Percentiles rank a stretch among this genome's conserved stretches.
Evolutionary conservation across 2,113 vertebrate genomes (phyloP).

Genomic region (Zeus faber): DNA sequence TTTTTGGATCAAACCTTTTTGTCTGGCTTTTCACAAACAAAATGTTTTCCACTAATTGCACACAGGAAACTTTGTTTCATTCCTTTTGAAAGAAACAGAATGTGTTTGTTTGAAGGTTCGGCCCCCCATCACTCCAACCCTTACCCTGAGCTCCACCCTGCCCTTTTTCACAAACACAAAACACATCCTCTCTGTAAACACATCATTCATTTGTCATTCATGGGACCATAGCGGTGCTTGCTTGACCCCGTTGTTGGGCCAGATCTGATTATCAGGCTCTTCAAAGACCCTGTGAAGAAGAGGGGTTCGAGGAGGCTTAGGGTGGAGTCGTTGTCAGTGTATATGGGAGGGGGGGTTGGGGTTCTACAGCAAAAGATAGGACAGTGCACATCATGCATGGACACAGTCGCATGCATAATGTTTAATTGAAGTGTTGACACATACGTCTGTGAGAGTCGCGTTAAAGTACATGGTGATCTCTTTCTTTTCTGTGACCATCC

Average conservation of each 20-base stretch:
- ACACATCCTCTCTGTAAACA: too few species aligned
- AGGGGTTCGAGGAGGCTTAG: constrained; percentile 2
- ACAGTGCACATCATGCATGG: constrained; percentile 35
- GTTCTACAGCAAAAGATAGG: constrained; percentile 71
- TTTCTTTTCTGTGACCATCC: constrained; percentile 62
- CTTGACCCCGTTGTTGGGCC: constrained; percentile 51
- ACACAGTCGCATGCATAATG: constrained; percentile 18
- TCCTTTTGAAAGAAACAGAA: constrained; percentile 51
- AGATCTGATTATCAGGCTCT: constrained; percentile 61
- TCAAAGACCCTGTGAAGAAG: constrained; percentile 31
- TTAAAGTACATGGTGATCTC: constrained; percentile 65
- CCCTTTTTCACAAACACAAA: too few species aligned
- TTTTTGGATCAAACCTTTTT: constrained; percentile 55
- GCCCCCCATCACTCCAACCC: constrained; percentile 13
- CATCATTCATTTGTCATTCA: too few species aligned
- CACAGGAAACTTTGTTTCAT: constrained; percentile 32
- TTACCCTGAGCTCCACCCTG: constrained; percentile 23
- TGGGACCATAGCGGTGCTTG: too few species aligned
- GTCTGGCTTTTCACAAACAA: constrained; percentile 10
- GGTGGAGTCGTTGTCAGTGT: constrained; percentile 44
- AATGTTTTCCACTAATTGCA: constrained; percentile 58
- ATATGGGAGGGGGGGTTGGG: constrained; percentile 44
- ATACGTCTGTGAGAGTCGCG: constrained; percentile 68
- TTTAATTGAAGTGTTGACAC: constrained; percentile 65
- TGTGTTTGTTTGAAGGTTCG: constrained; percentile 50